These are phyloP conservation scores for Equus quagga DNA, from an alignment of 2,113 vertebrate genomes.

Conservation along the genomic window DNA sequence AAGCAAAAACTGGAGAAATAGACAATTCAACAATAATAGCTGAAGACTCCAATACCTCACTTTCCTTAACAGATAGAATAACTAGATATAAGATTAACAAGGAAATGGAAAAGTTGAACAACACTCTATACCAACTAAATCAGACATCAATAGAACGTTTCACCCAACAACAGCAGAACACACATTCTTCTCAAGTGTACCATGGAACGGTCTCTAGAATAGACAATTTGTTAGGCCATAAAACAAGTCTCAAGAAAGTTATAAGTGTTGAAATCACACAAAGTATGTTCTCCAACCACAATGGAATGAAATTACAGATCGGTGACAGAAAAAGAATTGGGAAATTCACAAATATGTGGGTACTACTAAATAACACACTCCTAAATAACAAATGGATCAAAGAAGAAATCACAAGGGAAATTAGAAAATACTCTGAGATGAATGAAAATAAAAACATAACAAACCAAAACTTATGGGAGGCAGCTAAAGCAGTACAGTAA, in stretches of 20 bases:
- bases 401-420: not conserved
- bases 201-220: not conserved
- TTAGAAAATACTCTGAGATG: conserved; percentile 6
- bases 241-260: not conserved
- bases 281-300: not conserved
- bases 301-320: not conserved
- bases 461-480: not conserved
- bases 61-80: conserved; percentile 11
- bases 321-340: not conserved
- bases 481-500: not conserved
- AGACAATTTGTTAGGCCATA: not conserved
- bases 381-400: not conserved
- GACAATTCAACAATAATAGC: not conserved
- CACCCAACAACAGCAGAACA: not conserved
- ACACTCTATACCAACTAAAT: not conserved
- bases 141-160: not conserved
- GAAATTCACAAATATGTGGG: not conserved
- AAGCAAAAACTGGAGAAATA: not conserved
- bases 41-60: not conserved
- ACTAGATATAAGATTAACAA: not conserved
- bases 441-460: conserved; percentile 12
- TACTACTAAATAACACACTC: not conserved
- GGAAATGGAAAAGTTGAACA: not conserved
- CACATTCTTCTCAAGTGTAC: not conserved
- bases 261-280: not conserved